Percentiles rank a stretch among this genome's conserved stretches.
These are phyloP conservation scores for Psittacus erithacus DNA, from an alignment of 2,113 vertebrate species.

Conservation along the genomic window DNA sequence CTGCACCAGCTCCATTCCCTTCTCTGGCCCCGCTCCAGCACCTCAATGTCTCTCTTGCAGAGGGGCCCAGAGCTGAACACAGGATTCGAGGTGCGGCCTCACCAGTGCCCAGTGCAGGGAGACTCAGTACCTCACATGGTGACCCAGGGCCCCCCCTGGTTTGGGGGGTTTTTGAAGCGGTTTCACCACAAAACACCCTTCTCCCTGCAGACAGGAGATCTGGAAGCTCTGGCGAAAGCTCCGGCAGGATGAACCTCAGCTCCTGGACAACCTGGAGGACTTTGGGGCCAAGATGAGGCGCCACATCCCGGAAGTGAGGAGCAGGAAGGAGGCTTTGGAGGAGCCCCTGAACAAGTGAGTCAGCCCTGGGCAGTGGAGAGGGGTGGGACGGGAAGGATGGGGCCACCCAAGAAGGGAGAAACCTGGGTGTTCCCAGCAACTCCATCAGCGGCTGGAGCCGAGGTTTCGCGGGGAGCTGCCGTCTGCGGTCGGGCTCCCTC, in stretches of 20 bases:
- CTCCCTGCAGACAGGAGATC: slow-evolving; percentile 68
- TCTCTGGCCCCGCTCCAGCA: neutral
- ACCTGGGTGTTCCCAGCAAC: neutral
- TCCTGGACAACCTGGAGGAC: slow-evolving; percentile 71
- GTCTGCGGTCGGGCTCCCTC: slow-evolving; percentile 13
- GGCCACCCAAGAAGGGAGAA: neutral
- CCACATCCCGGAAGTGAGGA: slow-evolving; percentile 66
- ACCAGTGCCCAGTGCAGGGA: neutral
- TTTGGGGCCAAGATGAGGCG: slow-evolving; percentile 75
- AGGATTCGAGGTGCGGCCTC: neutral
- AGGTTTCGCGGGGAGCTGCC: fast-evolving
- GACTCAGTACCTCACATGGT: neutral
- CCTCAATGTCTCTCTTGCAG: neutral
- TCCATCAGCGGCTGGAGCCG: neutral
- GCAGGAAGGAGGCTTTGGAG: slow-evolving; percentile 68
- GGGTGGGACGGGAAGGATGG: neutral
- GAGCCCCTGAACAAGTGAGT: slow-evolving; percentile 74
- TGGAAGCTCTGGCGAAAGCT: slow-evolving; percentile 80
- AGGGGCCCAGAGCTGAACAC: neutral
- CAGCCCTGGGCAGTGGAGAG: fast-evolving
- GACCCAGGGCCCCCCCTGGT: fast-evolving
- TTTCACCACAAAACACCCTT: neutral
- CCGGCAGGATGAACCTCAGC: slow-evolving; percentile 70
- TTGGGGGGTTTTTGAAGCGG: neutral
- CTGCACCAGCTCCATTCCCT: neutral